These are phyloP conservation scores for Batillaria attramentaria DNA, from an alignment of 1,140 invertebrate species.

Conservation along the genomic window DNA sequence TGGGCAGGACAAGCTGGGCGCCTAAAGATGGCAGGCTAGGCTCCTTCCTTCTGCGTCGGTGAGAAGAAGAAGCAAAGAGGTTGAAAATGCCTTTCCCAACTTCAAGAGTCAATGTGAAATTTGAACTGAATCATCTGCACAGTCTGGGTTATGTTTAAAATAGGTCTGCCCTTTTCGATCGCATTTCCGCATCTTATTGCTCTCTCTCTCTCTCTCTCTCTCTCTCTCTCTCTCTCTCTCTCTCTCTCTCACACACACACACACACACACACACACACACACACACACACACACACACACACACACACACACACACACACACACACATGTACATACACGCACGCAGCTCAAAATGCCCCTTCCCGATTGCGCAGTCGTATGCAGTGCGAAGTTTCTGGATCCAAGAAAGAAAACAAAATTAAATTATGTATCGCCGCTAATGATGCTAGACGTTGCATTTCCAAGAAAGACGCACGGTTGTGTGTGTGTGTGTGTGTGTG, in stretches of 20 bases:
- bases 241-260: neutral
- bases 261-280: neutral
- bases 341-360: constrained; percentile 18
- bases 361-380: constrained; percentile 59
- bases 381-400: constrained; percentile 58
- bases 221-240: neutral
- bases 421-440: no score
- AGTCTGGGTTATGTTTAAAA: no score
- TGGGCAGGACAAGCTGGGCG: no score
- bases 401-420: neutral
- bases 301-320: constrained; percentile 6
- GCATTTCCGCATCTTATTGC: neutral
- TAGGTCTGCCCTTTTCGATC: no score
- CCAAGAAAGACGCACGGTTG: neutral
- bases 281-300: neutral
- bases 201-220: neutral
- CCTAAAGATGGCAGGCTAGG: no score
- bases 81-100: no score
- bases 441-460: no score
- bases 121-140: no score
- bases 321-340: neutral
- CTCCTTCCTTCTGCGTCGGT: no score
- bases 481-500: neutral
- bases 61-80: no score
- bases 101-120: no score